Evolutionary conservation across 53 echinoderm and acorn worm genomes (phyloP).

Genomic region (Zoroaster sp.): DNA sequence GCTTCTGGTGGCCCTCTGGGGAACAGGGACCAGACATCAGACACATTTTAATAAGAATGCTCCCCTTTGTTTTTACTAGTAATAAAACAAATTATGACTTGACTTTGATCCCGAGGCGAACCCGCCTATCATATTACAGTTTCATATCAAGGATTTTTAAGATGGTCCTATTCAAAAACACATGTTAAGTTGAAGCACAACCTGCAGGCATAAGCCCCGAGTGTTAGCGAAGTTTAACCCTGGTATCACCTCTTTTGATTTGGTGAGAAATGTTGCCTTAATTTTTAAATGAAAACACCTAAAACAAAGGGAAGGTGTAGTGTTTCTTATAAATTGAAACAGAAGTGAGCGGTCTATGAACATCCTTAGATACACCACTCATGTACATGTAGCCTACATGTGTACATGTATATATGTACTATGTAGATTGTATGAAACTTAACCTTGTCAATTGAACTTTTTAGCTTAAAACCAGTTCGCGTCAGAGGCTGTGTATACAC

Average conservation of each 20-base stretch:
- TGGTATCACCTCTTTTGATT: not conserved
- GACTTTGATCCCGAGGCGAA: conserved; percentile 30
- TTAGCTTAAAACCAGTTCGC: too few relatives aligned
- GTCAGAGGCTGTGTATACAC: too few relatives aligned
- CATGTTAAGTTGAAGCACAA: not conserved
- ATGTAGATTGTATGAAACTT: too few relatives aligned
- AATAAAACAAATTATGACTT: conserved; percentile 41
- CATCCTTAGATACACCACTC: too few relatives aligned
- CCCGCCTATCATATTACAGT: conserved; percentile 36
- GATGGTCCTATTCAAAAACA: not conserved
- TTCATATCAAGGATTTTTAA: conserved; percentile 19
- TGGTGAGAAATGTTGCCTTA: not conserved
- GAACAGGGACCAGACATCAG: not conserved
- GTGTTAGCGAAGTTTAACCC: not conserved
- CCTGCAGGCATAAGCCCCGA: not conserved
- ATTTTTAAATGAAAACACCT: not conserved
- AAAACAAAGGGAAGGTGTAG: not conserved
- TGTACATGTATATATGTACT: too few relatives aligned
- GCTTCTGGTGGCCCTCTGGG: conserved; percentile 30
- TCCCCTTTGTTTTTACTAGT: conserved; percentile 38
- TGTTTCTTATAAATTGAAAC: not conserved
- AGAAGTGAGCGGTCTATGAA: too few relatives aligned
- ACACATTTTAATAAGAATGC: conserved; percentile 43
- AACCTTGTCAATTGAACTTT: too few relatives aligned
- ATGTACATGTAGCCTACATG: too few relatives aligned